phyloP scores from a whole-genome alignment of 2,113 vertebrate genomes.

The Egretta garzetta region DNA sequence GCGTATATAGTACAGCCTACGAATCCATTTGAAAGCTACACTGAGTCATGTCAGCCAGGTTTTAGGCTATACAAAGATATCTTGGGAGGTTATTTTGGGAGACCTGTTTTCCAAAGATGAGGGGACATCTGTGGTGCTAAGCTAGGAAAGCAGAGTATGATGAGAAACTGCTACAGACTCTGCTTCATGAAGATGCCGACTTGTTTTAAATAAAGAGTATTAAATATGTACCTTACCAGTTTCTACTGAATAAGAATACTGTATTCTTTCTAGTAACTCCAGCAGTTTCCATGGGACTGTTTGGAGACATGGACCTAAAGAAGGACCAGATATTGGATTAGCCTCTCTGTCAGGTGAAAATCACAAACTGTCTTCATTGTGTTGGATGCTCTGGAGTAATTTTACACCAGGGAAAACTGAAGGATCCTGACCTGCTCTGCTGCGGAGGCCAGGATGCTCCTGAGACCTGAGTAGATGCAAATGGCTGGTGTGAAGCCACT shows the following conservation, averaged over 20 bases:
- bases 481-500: background rate
- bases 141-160: background rate
- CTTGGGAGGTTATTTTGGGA: conserved; percentile 6
- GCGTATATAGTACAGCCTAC: background rate
- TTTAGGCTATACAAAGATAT: background rate
- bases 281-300: background rate
- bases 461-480: background rate
- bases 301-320: background rate
- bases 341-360: background rate
- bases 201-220: background rate
- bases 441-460: background rate
- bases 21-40: background rate
- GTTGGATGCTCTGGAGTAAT: background rate
- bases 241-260: background rate
- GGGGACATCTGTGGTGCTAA: background rate
- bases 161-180: background rate
- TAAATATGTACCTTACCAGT: background rate
- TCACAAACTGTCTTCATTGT: background rate
- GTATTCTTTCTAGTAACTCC: background rate
- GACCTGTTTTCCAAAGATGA: background rate
- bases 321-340: background rate
- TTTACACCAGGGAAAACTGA: background rate
- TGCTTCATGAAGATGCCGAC: background rate
- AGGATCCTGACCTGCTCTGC: background rate
- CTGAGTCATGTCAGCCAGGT: background rate